These are phyloP conservation scores for Ramazzottius varieornatus DNA, from an alignment of 2,888 invertebrate genomes.

Conservation along the genomic window DNA sequence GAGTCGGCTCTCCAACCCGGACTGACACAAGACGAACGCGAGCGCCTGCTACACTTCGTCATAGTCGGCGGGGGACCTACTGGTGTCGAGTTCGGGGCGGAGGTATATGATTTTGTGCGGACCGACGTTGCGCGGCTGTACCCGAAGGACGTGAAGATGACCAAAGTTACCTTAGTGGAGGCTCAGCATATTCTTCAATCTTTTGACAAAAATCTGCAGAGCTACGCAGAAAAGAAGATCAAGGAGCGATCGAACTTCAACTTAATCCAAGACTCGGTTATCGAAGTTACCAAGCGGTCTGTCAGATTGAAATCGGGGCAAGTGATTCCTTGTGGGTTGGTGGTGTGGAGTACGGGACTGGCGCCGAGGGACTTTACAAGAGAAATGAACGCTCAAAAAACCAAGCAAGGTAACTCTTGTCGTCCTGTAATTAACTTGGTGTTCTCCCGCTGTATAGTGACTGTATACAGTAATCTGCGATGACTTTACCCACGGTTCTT, in stretches of 20 bases:
- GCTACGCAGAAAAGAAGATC: constrained; percentile 24
- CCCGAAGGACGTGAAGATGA: constrained; percentile 14
- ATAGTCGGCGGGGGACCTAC: constrained; percentile 28
- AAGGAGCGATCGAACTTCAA: constrained; percentile 18
- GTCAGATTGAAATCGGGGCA: constrained; percentile 18
- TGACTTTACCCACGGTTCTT: too few species aligned
- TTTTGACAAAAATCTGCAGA: constrained; percentile 20
- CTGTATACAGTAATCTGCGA: too few species aligned
- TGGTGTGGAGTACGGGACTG: constrained; percentile 25
- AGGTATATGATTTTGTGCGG: constrained; percentile 23
- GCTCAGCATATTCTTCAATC: constrained; percentile 20
- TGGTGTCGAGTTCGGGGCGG: constrained; percentile 25
- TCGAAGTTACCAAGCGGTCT: constrained; percentile 16
- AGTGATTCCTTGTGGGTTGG: constrained; percentile 21
- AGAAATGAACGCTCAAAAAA: constrained; percentile 16
- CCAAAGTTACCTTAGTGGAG: constrained; percentile 20
- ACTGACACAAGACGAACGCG: constrained; percentile 15
- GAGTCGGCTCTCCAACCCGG: constrained; percentile 21
- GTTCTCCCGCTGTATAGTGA: background rate
- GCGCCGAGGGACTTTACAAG: constrained; percentile 19
- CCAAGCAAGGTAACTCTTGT: constrained; percentile 14
- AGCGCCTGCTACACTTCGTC: constrained; percentile 20
- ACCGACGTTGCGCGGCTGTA: constrained; percentile 22
- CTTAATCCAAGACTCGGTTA: constrained; percentile 18
- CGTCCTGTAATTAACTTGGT: constrained; percentile 8